Evolutionary conservation across 2,888 invertebrate species (phyloP).

Genomic region (Morinoia aosen): DNA sequence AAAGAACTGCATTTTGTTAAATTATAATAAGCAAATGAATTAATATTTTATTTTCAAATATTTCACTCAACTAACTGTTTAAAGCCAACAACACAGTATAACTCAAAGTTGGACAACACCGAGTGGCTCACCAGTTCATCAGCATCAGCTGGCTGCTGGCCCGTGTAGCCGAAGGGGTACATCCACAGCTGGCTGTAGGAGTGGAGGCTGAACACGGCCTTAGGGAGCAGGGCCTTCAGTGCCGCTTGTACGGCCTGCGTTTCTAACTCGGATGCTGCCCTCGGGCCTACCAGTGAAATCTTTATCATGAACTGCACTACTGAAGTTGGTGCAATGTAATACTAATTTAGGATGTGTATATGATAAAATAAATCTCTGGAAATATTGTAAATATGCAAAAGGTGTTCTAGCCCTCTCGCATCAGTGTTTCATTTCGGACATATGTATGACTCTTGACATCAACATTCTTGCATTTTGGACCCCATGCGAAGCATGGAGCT

Average conservation of each 20-base stretch:
- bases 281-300: slow-evolving; percentile 68
- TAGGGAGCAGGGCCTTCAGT: slow-evolving; percentile 41
- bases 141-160: slow-evolving; percentile 70
- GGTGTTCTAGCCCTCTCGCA: too few species aligned
- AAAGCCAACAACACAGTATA: not conserved
- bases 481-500: too few species aligned
- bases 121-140: slow-evolving; percentile 68
- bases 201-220: slow-evolving; percentile 68
- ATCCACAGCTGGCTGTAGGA: slow-evolving; percentile 70
- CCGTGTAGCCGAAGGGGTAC: slow-evolving; percentile 70
- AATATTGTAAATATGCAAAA: not conserved
- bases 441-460: too few species aligned
- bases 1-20: too few species aligned
- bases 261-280: slow-evolving; percentile 68
- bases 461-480: too few species aligned
- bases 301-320: not conserved
- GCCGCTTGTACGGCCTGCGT: slow-evolving; percentile 60
- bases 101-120: not conserved
- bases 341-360: not conserved
- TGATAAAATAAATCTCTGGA: not conserved
- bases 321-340: not conserved
- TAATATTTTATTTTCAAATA: too few species aligned
- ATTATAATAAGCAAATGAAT: too few species aligned
- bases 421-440: too few species aligned
- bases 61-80: not conserved